These are phyloP conservation scores for Gastrophysa polygoni DNA, from an alignment of 2,888 invertebrate genomes.

Conservation along the genomic window DNA sequence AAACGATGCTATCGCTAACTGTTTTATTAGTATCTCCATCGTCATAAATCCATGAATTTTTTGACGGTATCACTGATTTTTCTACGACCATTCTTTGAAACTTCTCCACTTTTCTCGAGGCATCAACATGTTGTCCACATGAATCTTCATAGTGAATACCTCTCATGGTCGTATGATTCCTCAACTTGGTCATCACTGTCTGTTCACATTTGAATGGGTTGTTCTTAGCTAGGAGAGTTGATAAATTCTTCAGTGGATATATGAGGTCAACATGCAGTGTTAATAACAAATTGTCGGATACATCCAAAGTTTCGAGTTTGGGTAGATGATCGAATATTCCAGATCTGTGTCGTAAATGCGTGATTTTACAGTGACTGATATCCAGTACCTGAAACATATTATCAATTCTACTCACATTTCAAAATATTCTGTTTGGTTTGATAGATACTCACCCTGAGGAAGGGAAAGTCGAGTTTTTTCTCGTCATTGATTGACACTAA, in stretches of 20 bases:
- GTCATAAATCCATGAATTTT: slow-evolving; percentile 55
- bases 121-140: background rate
- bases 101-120: slow-evolving; percentile 11
- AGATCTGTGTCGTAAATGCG: slow-evolving; percentile 60
- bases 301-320: slow-evolving; percentile 63
- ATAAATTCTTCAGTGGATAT: slow-evolving; percentile 59
- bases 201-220: slow-evolving; percentile 66
- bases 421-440: slow-evolving; percentile 1
- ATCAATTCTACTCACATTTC: no score
- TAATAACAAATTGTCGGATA: slow-evolving; percentile 67
- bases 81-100: slow-evolving; percentile 63
- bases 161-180: slow-evolving; percentile 54
- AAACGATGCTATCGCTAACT: slow-evolving; percentile 22
- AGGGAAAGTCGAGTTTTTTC: slow-evolving; percentile 64
- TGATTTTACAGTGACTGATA: slow-evolving; percentile 66
- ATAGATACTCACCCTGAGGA: slow-evolving; percentile 59
- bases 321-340: slow-evolving; percentile 60
- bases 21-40: slow-evolving; percentile 40
- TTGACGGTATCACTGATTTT: slow-evolving; percentile 45
- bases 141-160: slow-evolving; percentile 56
- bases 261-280: slow-evolving; percentile 61
- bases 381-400: slow-evolving; percentile 65
- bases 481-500: slow-evolving; percentile 61
- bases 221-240: slow-evolving; percentile 61
- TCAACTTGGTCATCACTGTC: slow-evolving; percentile 56